phyloP scores from a whole-genome alignment of 2,113 vertebrate species.

The Cephalophus harveyi region DNA sequence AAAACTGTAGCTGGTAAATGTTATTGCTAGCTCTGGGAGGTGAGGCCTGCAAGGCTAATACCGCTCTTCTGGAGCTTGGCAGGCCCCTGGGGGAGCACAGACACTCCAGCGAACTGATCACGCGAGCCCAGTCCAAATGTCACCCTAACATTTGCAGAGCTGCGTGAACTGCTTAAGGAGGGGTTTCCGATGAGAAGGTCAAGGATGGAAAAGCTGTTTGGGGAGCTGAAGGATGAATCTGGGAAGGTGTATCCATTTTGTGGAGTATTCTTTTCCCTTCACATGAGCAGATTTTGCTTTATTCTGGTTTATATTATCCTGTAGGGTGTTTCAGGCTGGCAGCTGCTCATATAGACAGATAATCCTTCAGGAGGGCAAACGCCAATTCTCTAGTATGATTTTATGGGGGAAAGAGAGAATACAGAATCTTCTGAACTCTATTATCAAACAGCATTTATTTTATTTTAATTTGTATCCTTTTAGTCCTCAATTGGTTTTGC shows the following conservation, averaged over 20 bases:
- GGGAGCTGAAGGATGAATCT: neutral
- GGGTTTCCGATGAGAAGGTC: conserved; percentile 66
- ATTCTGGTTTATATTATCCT: neutral
- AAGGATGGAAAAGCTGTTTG: conserved; percentile 62
- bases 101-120: neutral
- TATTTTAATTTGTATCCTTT: neutral
- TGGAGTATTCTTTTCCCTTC: neutral
- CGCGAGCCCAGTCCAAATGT: conserved; percentile 80
- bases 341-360: neutral
- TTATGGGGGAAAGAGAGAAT: neutral
- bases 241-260: neutral
- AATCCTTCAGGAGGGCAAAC: neutral
- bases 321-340: neutral
- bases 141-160: conserved; percentile 85
- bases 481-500: neutral
- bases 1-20: conserved; percentile 83
- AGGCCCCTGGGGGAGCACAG: conserved; percentile 56
- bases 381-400: neutral
- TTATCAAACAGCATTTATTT: neutral
- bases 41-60: conserved; percentile 7
- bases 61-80: conserved; percentile 42
- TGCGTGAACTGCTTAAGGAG: conserved; percentile 69
- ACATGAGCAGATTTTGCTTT: neutral
- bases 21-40: conserved; percentile 79
- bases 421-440: neutral